These are phyloP conservation scores for Limenitis camilla DNA, from an alignment of 2,888 invertebrate species.

Conservation along the genomic window DNA sequence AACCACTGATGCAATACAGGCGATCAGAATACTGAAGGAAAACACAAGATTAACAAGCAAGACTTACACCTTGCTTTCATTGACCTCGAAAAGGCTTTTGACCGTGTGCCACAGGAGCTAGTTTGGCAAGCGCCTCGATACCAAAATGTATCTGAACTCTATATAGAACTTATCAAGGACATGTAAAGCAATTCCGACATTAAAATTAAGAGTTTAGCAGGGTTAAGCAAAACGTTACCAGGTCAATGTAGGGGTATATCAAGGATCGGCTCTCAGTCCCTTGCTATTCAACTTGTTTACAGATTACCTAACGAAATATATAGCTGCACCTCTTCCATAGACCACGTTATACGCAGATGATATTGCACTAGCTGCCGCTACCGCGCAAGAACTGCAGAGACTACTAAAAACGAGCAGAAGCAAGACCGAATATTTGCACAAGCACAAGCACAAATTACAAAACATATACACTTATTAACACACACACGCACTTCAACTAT, in stretches of 20 bases:
- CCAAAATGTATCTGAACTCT: conserved; percentile 6
- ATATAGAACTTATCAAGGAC: background rate
- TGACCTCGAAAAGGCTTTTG: conserved; percentile 19
- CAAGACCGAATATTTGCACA: background rate
- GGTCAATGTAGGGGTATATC: no score
- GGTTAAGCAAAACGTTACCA: background rate
- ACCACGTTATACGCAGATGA: conserved; percentile 4
- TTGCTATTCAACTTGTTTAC: no score
- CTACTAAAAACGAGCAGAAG: background rate
- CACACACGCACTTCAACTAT: no score
- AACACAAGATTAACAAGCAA: conserved; percentile 10
- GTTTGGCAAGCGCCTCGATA: conserved; percentile 13
- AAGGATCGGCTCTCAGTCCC: no score
- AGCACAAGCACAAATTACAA: no score
- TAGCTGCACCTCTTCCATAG: background rate
- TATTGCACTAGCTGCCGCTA: background rate
- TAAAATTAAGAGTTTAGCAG: background rate
- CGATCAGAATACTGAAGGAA: conserved; percentile 7
- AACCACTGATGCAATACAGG: no score
- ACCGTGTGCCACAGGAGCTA: conserved; percentile 15
- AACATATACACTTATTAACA: no score
- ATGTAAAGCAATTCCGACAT: background rate
- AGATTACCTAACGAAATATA: no score
- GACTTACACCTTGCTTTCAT: conserved; percentile 18
- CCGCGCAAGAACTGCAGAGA: background rate